These are phyloP conservation scores for Drosophila pruinosa DNA, from an alignment of 1,140 invertebrate species.

Conservation along the genomic window DNA sequence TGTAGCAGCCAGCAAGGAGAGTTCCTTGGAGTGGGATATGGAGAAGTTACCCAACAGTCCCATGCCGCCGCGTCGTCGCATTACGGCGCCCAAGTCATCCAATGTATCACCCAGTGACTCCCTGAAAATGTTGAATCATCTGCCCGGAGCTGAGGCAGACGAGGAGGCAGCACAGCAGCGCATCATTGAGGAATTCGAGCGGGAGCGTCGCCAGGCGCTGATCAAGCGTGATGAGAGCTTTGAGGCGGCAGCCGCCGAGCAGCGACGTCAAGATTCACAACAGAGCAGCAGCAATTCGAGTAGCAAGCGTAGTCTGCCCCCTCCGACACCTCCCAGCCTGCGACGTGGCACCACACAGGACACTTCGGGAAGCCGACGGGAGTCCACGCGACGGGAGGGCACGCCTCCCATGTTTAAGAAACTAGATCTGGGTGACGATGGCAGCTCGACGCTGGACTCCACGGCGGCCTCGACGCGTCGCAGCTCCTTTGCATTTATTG, in stretches of 20 bases:
- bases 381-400: slow-evolving; percentile 37
- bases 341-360: slow-evolving; percentile 55
- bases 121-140: slow-evolving; percentile 66
- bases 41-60: slow-evolving; percentile 75
- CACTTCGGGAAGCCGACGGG: slow-evolving; percentile 41
- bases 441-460: slow-evolving; percentile 43
- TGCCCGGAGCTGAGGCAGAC: slow-evolving; percentile 42
- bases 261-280: slow-evolving; percentile 52
- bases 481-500: slow-evolving; percentile 82
- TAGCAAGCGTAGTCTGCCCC: slow-evolving; percentile 56
- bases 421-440: slow-evolving; percentile 53
- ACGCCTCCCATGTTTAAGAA: slow-evolving; percentile 78
- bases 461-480: slow-evolving; percentile 67
- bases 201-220: slow-evolving; percentile 64
- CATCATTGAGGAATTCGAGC: slow-evolving; percentile 70
- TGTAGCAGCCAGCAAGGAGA: slow-evolving; percentile 54
- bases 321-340: slow-evolving; percentile 37
- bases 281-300: slow-evolving; percentile 72
- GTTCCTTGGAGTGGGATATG: slow-evolving; percentile 79
- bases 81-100: slow-evolving; percentile 19
- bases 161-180: slow-evolving; percentile 45
- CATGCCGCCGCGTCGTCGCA: slow-evolving; percentile 55
- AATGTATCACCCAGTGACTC: slow-evolving; percentile 57
- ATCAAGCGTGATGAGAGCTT: slow-evolving; percentile 72
- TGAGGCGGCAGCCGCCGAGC: slow-evolving; percentile 56